A percentile compares a stretch with the other conserved stretches of the same genome.
phyloP scores from a whole-genome alignment of 2,888 invertebrate species.

The Schizaphis graminum region DNA sequence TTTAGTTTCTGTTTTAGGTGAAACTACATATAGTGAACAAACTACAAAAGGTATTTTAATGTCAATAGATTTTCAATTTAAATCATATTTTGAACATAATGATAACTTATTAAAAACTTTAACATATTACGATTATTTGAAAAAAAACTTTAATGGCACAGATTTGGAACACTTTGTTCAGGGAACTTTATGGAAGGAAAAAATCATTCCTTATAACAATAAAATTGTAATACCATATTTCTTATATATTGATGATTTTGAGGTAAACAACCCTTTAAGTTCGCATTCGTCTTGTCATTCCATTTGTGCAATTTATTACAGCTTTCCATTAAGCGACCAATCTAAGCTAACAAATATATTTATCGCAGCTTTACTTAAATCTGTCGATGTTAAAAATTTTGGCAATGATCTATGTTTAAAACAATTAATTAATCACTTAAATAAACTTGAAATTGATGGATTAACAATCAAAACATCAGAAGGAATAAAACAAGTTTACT shows the following conservation, averaged over 20 bases:
- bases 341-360: background rate
- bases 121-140: background rate
- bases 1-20: background rate
- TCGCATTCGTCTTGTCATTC: background rate
- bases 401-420: constrained; percentile 8
- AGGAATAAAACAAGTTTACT: background rate
- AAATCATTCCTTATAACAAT: background rate
- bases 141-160: background rate
- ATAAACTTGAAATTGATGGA: background rate
- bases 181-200: constrained; percentile 18
- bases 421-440: background rate
- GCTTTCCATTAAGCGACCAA: background rate
- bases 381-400: background rate
- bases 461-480: background rate
- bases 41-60: constrained; percentile 14
- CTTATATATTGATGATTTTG: too few species aligned
- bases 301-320: constrained; percentile 8
- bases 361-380: background rate
- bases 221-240: constrained; percentile 21
- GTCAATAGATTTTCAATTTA: constrained; percentile 5
- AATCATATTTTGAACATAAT: constrained; percentile 21
- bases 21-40: background rate
- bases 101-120: background rate
- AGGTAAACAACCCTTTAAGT: constrained; percentile 9
- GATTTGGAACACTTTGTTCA: background rate